phyloP scores from a whole-genome alignment of 2,113 vertebrate genomes.

The Salvelinus fontinalis region DNA sequence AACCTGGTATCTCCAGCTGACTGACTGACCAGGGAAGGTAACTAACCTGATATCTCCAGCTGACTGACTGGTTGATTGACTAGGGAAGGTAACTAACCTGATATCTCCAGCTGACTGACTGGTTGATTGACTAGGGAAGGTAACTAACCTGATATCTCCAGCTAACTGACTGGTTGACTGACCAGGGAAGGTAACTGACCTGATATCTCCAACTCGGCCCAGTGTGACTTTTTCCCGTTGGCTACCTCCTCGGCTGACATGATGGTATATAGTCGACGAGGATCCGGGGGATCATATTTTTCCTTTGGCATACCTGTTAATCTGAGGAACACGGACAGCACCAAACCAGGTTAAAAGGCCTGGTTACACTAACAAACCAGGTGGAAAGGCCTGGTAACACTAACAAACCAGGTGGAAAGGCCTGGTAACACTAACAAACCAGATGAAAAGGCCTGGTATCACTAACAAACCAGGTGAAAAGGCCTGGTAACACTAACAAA shows the following conservation, averaged over 20 bases:
- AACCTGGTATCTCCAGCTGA: not conserved
- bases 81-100: no score
- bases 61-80: not conserved
- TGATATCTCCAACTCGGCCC: conserved; percentile 97
- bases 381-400: no score
- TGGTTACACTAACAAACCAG: not conserved
- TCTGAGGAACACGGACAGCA: conserved; percentile 52
- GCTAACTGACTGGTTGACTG: not conserved
- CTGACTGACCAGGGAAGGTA: no score
- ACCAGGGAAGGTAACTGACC: conserved; percentile 75
- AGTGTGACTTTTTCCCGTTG: conserved; percentile 96
- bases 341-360: not conserved
- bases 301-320: conserved; percentile 99
- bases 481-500: no score
- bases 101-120: not conserved
- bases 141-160: conserved; percentile 80
- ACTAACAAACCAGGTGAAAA: no score
- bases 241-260: conserved; percentile 97
- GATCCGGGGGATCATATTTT: conserved; percentile 99
- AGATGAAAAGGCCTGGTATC: no score
- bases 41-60: no score
- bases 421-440: no score
- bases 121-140: no score
- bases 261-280: conserved; percentile 98
- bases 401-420: no score